Evolutionary conservation across 1,140 invertebrate genomes (phyloP), one percentile per base, ranked within the genome.

Genomic region (Teleopsis dalmanni): DNA sequence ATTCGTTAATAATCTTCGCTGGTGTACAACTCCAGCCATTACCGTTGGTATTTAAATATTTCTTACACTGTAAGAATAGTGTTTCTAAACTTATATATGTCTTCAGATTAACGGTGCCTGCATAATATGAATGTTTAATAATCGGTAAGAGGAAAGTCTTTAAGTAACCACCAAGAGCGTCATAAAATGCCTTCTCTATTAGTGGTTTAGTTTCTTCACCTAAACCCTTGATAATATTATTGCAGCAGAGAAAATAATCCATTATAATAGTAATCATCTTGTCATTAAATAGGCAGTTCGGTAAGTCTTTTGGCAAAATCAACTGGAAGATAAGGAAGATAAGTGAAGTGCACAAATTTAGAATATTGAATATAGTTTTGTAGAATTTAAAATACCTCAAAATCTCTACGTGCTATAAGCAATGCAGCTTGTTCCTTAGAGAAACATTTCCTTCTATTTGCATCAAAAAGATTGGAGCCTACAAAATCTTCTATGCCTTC

Each of bases 131-230:
- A 4, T 63, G 42, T 27, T 67, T 65, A 0, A 56, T 53, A 21
- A 62, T 48, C 5, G 66, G 65, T 25, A 65, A 6, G 4, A 69
- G 29, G 36, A 62, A 62, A 27, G 44, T 57, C 10, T 58, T 55
- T 13, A 69, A 35, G 27, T 67, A 70, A 4, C 65, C 60, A 8
- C 66, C 65, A n/a, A 70, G 16, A 0, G 57, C 50, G 44, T 70
- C 66, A 35, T 67, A 70, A 40, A 63, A 60, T 16, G 62, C 56
- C 4, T 58, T 50, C 16, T 69, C 53, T 5, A 56, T 35, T 11
- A 62, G 21, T 2, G 43, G 42, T 9, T 53, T 47, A 0, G 58
- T 46, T 2, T 56, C 46, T 0, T 41, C 21, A 14, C 49, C 52
- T 47, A 55, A 62, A 3, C 22, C 19, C 8, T 49, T 45, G 0